A percentile compares a stretch with the other conserved stretches of the same genome.
Evolutionary conservation across 2,113 vertebrate genomes (phyloP).

Genomic region (Heterochromis multidens): DNA sequence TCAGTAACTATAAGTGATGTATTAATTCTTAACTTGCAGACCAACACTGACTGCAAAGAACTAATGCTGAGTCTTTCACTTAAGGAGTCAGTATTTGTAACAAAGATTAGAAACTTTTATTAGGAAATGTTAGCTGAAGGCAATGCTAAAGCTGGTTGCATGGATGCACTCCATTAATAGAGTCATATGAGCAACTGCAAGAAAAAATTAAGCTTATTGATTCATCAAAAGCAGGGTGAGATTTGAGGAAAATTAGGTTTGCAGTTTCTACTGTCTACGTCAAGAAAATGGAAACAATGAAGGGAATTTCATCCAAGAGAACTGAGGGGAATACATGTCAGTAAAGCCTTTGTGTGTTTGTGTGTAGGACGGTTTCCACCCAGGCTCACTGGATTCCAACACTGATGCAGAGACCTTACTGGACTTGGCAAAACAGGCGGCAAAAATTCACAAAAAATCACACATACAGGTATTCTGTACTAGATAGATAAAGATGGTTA

Average conservation of each 20-base stretch:
- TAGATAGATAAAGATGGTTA: neutral
- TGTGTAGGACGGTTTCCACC: slow-evolving; percentile 25
- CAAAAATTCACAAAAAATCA: neutral
- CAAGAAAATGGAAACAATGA: neutral
- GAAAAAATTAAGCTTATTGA: neutral
- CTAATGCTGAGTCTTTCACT: neutral
- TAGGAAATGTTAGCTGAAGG: neutral
- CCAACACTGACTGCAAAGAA: neutral
- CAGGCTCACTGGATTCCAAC: slow-evolving; percentile 16
- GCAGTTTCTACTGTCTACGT: neutral
- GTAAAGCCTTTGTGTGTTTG: neutral
- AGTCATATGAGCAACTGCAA: neutral
- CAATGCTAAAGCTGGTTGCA: neutral
- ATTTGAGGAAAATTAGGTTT: neutral
- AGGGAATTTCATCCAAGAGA: neutral
- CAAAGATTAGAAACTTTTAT: neutral
- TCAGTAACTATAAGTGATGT: neutral
- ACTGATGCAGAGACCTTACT: slow-evolving; percentile 2
- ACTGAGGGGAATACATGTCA: neutral
- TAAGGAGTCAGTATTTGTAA: neutral
- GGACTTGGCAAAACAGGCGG: slow-evolving; percentile 60
- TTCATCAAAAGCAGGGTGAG: neutral
- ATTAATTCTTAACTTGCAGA: too few species aligned
- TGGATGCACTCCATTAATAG: too few species aligned
- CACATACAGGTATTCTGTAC: slow-evolving; percentile 37